Conservation (phyloP, 2,888 invertebrate species). For the Congeria kusceri region DNA sequence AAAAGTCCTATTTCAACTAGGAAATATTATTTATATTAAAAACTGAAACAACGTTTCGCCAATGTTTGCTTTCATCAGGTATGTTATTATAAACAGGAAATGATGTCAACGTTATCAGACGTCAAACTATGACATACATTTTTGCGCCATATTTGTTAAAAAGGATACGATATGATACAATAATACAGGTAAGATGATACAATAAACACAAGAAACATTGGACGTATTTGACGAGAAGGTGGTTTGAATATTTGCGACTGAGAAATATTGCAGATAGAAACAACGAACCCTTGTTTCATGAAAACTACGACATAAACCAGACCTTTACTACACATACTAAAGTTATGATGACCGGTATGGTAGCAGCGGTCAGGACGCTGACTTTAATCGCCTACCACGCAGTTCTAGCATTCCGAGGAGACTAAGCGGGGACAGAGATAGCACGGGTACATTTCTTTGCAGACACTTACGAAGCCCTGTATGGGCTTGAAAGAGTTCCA, state of each 20-base stretch:
- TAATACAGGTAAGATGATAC: no score
- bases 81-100: no score
- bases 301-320: constrained; percentile 76
- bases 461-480: not conserved
- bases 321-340: constrained; percentile 78
- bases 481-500: not conserved
- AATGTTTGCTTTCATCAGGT: no score
- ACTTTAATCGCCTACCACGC: constrained; percentile 83
- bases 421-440: not conserved
- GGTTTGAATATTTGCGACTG: constrained; percentile 76
- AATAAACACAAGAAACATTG: constrained; percentile 71
- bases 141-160: no score
- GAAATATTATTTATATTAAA: no score
- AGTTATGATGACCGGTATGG: constrained; percentile 83
- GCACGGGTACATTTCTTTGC: not conserved
- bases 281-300: constrained; percentile 75
- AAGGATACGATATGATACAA: no score
- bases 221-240: constrained; percentile 78
- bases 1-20: no score
- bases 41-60: no score
- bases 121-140: no score
- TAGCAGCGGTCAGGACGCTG: constrained; percentile 84
- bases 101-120: no score
- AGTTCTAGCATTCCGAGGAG: not conserved
- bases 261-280: constrained; percentile 73